These are phyloP conservation scores for Puffinus mauretanicus DNA, from an alignment of 2,113 vertebrate genomes.

Conservation along the genomic window DNA sequence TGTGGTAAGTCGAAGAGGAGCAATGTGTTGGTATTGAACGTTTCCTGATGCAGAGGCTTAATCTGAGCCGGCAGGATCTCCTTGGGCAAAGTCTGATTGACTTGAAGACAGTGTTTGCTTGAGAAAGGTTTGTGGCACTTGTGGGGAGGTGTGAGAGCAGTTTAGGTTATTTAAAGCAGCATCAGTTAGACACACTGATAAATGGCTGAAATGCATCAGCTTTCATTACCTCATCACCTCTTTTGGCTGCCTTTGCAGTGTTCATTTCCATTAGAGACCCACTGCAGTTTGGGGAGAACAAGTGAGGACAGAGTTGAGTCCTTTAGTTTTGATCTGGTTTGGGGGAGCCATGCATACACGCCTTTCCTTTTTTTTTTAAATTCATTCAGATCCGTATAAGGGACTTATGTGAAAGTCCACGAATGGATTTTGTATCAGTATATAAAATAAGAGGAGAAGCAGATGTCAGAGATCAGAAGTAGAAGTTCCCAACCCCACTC, in stretches of 20 bases:
- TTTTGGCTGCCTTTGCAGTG: not conserved
- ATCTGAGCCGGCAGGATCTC: constrained; percentile 1
- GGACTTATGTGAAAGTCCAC: not conserved
- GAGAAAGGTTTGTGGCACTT: not conserved
- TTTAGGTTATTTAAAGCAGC: not conserved
- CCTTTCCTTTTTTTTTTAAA: not conserved
- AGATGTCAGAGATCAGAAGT: not conserved
- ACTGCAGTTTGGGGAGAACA: not conserved
- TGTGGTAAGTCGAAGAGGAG: not conserved
- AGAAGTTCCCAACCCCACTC: not conserved
- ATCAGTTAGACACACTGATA: not conserved
- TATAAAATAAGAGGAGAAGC: not conserved
- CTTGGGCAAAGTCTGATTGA: constrained; percentile 1
- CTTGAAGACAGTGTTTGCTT: not conserved
- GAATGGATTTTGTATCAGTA: rapidly evolving
- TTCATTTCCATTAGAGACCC: not conserved
- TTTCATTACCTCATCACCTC: not conserved
- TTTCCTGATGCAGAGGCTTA: not conserved
- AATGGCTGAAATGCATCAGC: not conserved
- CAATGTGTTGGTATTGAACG: not conserved
- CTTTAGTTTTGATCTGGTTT: not conserved
- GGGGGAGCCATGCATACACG: rapidly evolving
- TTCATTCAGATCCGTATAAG: not conserved
- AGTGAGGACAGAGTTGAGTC: not conserved
- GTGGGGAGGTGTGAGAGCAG: not conserved